Base-by-base conservation (phyloP, 2,113 vertebrate species). In the Erythrocercus mccallii region DNA sequence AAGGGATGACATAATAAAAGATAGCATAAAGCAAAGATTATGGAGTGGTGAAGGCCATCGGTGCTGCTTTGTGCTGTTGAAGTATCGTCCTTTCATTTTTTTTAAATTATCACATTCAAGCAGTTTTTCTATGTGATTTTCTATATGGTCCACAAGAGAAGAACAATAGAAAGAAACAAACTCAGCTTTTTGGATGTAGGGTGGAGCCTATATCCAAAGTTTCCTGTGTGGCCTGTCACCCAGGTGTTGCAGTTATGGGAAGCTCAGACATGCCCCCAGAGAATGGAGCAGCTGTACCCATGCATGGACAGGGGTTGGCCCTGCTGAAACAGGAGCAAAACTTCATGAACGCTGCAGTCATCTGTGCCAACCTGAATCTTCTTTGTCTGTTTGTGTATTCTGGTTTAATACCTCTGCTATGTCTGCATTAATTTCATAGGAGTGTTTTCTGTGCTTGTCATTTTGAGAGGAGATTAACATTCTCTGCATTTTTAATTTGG, bases 401-500 rank as follows among this genome's bases (percentile, higher is more conserved):
- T 80, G 53, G 21, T 86, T 94, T 89, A 81, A 57, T 48, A 83
- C 15, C 24, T 64, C 61, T 87, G 45, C 40, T 71, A 25, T 54
- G 40, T 38, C 47, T 77, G 47, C 37, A 23, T 53, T 50, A 37
- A n/a, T 86, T 81, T 90, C 71, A 47, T 23, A 31, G 16, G 23
- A 64, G n/a, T 56, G 44, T 6, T 90, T 73, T 80, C 87, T 40
- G 37, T 53, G 58, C 35, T 76, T 27, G 33, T 53, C n/a, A 24
- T 30, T 2, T 37, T 54, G 45, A 72, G 65, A 85, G 57, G 70
- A 85, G 40, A 42, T 81, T 31, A 47, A 54, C 2, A 11, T 42
- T 79, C 24, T 86, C 45, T 71, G 48, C 22, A 4, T 93, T 86
- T 86, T 74, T 19, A 18, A 16, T 70, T 33, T 77, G 47, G 37